Conservation (phyloP, 1,140 invertebrate genomes). For the Zaprionus taronus region DNA sequence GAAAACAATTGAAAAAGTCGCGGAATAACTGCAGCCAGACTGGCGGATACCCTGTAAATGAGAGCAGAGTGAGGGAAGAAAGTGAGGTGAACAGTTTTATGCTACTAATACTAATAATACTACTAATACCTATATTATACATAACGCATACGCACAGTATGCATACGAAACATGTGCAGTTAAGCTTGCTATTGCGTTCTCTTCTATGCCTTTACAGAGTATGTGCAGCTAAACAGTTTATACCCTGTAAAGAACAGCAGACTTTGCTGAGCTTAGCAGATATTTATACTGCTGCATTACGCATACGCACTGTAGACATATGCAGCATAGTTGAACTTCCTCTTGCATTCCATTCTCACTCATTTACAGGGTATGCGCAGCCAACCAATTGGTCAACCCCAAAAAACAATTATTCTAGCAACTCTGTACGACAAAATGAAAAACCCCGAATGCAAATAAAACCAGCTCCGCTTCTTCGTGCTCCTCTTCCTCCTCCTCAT, state of each 20-base stretch:
- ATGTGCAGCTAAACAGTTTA: no score
- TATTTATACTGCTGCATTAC: background rate
- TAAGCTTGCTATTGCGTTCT: no score
- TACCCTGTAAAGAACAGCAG: background rate
- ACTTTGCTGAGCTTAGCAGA: background rate
- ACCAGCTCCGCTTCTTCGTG: background rate
- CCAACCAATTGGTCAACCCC: slow-evolving; percentile 10
- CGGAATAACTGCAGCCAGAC: background rate
- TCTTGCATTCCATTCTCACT: background rate
- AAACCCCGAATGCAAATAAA: slow-evolving; percentile 36
- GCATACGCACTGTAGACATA: background rate
- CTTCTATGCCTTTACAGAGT: no score
- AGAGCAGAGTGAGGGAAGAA: background rate
- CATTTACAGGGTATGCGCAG: slow-evolving; percentile 12
- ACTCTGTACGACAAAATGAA: slow-evolving; percentile 28
- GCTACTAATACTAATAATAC: no score
- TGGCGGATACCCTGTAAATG: background rate
- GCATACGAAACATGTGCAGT: no score
- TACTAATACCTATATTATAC: no score
- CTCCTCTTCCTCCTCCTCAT: no score
- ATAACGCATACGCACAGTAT: no score
- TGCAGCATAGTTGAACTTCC: background rate
- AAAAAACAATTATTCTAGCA: slow-evolving; percentile 33
- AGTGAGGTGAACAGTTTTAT: no score
- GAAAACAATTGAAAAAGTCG: slow-evolving; percentile 13